phyloP scores from a whole-genome alignment of 2,797 vertebrate species.

The Protonibea diacanthus region DNA sequence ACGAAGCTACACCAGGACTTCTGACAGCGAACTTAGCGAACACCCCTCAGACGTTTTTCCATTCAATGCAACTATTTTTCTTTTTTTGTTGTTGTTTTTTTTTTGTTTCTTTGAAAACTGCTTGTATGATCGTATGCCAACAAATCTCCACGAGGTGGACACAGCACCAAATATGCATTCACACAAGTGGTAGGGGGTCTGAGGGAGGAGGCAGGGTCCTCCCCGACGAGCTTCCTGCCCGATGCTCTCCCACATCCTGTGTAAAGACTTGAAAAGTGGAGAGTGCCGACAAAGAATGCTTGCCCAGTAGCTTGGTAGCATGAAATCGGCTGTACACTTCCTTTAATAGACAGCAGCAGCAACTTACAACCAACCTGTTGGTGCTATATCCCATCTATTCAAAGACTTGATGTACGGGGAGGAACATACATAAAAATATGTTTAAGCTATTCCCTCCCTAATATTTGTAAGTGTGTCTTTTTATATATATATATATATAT shows the following conservation, averaged over 20 bases:
- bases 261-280: conserved; percentile 86
- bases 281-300: conserved; percentile 74
- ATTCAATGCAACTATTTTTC: conserved; percentile 77
- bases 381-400: conserved; percentile 81
- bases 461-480: conserved; percentile 83
- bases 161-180: conserved; percentile 82
- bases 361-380: conserved; percentile 75
- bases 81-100: conserved; percentile 59
- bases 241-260: conserved; percentile 83
- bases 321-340: conserved; percentile 70
- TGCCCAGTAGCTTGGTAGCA: conserved; percentile 83
- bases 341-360: conserved; percentile 68
- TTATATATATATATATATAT: conserved; percentile 72
- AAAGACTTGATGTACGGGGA: conserved; percentile 83
- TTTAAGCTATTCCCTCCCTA: conserved; percentile 82
- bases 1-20: conserved; percentile 75
- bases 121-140: conserved; percentile 78
- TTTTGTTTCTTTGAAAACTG: conserved; percentile 75
- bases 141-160: conserved; percentile 80
- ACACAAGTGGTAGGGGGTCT: conserved; percentile 73
- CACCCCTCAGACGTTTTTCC: conserved; percentile 60
- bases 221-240: conserved; percentile 70
- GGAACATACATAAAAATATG: conserved; percentile 74
- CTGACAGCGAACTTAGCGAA: conserved; percentile 66
- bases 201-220: conserved; percentile 65